Evolutionary conservation across 2,797 vertebrate species (phyloP).

Genomic region (Semotilus atromaculatus): DNA sequence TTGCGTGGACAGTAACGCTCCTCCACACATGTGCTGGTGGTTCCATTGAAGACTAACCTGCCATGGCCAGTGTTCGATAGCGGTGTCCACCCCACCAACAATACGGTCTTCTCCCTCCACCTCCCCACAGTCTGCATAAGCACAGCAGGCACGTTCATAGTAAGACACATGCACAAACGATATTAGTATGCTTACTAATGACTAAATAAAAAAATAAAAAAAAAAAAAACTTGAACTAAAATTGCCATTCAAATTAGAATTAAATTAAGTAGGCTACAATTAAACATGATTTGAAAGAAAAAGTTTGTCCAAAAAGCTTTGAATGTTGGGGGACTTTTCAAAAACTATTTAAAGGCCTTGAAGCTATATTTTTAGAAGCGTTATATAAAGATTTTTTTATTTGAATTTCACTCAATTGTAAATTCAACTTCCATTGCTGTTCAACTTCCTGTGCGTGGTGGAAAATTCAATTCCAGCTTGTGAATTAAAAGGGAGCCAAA

Average conservation of each 20-base stretch:
- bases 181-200: not conserved
- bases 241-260: not conserved
- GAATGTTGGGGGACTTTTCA: not conserved
- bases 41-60: conserved; percentile 61
- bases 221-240: not conserved
- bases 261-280: not conserved
- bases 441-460: no score
- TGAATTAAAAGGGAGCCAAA: not conserved
- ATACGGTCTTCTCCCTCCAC: conserved; percentile 65
- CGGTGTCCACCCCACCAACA: conserved; percentile 71
- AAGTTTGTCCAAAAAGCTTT: not conserved
- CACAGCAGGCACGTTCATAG: not conserved
- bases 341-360: not conserved
- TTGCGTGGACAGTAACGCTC: conserved; percentile 51
- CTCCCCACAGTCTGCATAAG: conserved; percentile 72
- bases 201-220: not conserved
- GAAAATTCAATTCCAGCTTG: not conserved
- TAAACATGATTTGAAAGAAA: not conserved
- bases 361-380: not conserved
- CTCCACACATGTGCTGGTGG: conserved; percentile 56
- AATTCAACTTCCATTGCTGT: no score
- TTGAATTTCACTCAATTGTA: no score
- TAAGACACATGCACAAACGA: not conserved
- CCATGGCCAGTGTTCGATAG: conserved; percentile 68
- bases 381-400: not conserved